phyloP scores from a whole-genome alignment of 2,797 vertebrate genomes.

The Pangasius larnaudii region DNA sequence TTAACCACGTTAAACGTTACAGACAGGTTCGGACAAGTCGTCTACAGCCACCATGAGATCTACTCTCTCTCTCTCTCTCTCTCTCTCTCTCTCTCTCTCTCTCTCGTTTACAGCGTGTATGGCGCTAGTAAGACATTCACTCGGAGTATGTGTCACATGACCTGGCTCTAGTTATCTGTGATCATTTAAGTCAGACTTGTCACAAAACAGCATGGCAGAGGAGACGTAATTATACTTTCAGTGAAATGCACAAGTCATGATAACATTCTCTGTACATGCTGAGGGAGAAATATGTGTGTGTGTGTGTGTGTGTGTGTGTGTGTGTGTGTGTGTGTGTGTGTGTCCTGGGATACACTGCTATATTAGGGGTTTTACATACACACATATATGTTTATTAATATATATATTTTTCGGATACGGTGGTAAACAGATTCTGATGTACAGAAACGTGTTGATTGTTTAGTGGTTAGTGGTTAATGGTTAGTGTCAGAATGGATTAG shows the following conservation, averaged over 20 bases:
- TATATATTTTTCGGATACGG: no score
- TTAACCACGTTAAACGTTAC: background rate
- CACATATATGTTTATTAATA: no score
- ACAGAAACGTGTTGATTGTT: background rate
- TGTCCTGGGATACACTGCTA: no score
- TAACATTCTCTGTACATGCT: background rate
- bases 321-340: no score
- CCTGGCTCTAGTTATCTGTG: background rate
- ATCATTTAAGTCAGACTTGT: background rate
- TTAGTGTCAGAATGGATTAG: background rate
- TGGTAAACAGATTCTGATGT: no score
- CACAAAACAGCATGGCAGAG: no score
- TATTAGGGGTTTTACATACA: no score
- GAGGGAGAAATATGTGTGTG: no score
- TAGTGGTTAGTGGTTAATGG: background rate
- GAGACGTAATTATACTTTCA: background rate
- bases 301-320: no score
- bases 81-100: background rate
- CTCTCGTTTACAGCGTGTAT: background rate
- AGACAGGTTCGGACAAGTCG: background rate
- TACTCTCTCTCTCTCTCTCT: background rate
- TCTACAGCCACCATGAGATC: background rate
- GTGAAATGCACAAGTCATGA: background rate
- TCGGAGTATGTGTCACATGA: background rate
- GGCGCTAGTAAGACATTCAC: background rate